phyloP scores from a whole-genome alignment of 2,888 invertebrate species.

The Mayetiola destructor region DNA sequence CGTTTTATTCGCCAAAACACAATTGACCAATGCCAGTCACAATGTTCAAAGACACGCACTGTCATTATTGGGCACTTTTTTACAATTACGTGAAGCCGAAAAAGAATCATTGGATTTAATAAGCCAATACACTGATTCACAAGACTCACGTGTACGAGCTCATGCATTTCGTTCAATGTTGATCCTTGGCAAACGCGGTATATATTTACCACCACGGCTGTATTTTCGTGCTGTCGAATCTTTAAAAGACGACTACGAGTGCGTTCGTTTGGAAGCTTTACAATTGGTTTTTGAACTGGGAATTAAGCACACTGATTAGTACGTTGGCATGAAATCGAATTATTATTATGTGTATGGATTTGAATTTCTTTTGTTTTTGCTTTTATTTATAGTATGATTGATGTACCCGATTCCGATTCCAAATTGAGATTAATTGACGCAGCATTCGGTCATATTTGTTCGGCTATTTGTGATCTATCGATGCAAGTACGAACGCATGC shows the following conservation, averaged over 20 bases:
- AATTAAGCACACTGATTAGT: constrained; percentile 77
- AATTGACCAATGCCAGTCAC: constrained; percentile 29
- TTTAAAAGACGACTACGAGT: constrained; percentile 84
- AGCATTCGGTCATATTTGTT: constrained; percentile 90
- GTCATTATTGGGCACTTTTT: constrained; percentile 28
- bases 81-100: constrained; percentile 40
- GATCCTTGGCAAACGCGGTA: constrained; percentile 65
- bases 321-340: constrained; percentile 26
- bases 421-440: constrained; percentile 85
- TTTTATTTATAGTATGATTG: constrained; percentile 43
- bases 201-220: constrained; percentile 54
- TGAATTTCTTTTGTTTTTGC: constrained; percentile 15
- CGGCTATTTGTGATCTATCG: constrained; percentile 81
- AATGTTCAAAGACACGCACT: constrained; percentile 34
- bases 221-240: constrained; percentile 53
- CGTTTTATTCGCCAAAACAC: constrained; percentile 30
- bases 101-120: constrained; percentile 52
- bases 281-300: constrained; percentile 76
- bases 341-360: background rate
- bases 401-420: constrained; percentile 58
- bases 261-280: constrained; percentile 74
- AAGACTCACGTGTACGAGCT: constrained; percentile 82
- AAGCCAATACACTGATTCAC: constrained; percentile 69
- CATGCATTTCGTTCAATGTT: constrained; percentile 79
- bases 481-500: constrained; percentile 76